These are phyloP conservation scores for Drosophila micromelanica DNA, from an alignment of 1,140 invertebrate genomes.

Conservation along the genomic window DNA sequence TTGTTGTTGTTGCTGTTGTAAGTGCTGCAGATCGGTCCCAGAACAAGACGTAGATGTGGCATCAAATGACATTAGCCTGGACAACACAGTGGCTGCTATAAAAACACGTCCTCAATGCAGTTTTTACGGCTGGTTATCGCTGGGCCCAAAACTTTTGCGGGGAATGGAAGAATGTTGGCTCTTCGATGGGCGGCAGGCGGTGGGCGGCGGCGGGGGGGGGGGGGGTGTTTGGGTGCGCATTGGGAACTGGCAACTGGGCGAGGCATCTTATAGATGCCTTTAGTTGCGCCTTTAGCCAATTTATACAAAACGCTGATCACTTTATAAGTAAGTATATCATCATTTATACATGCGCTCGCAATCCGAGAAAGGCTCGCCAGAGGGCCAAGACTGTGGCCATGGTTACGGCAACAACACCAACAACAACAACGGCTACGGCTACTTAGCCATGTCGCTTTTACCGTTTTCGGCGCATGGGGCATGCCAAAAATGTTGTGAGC, in stretches of 20 bases:
- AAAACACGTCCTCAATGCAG: conserved; percentile 36
- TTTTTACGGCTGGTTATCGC: conserved; percentile 34
- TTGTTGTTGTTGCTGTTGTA: conserved; percentile 4
- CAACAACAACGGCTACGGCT: conserved; percentile 10
- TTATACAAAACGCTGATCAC: conserved; percentile 67
- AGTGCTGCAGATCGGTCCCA: conserved; percentile 21
- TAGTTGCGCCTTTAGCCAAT: conserved; percentile 23
- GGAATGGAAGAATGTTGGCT: neutral
- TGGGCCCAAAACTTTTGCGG: neutral
- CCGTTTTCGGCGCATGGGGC: conserved; percentile 71
- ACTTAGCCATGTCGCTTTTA: conserved; percentile 66
- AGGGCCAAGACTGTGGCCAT: neutral
- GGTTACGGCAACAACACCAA: neutral
- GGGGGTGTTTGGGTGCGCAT: no score
- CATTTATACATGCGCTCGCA: conserved; percentile 55
- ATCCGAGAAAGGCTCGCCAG: conserved; percentile 24
- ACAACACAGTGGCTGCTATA: conserved; percentile 15
- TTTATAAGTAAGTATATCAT: conserved; percentile 76
- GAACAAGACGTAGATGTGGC: conserved; percentile 40
- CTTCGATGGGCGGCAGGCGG: neutral
- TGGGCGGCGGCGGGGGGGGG: neutral
- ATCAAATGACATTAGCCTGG: conserved; percentile 42
- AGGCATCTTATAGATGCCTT: conserved; percentile 21
- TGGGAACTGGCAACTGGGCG: conserved; percentile 16
- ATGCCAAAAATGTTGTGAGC: conserved; percentile 73